Conservation (phyloP, 2,797 vertebrate species). For the Acanthornis magna region DNA sequence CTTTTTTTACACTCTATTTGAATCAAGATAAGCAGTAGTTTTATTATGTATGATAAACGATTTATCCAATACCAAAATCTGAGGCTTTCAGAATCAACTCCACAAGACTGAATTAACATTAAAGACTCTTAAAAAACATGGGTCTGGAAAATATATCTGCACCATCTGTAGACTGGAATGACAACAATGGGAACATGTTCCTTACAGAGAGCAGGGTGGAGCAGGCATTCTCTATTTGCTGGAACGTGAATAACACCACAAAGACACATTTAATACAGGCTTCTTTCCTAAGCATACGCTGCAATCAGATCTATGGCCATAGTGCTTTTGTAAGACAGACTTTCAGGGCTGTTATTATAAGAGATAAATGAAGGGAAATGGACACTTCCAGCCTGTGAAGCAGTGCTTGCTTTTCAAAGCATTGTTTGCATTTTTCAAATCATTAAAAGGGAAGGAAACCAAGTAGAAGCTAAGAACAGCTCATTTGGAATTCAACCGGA, state of each 20-base stretch:
- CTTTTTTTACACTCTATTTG: background rate
- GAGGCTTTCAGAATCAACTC: background rate
- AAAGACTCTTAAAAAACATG: background rate
- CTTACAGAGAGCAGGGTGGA: conserved; percentile 44
- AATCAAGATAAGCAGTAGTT: background rate
- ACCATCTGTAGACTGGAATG: conserved; percentile 58
- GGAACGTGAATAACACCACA: conserved; percentile 48
- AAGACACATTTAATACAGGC: conserved; percentile 34
- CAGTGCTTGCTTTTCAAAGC: conserved; percentile 37
- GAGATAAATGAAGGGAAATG: conserved; percentile 64
- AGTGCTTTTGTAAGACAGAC: conserved; percentile 12
- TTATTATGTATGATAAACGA: background rate
- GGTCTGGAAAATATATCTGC: conserved; percentile 39
- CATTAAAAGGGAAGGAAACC: conserved; percentile 64
- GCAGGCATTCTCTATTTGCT: conserved; percentile 39
- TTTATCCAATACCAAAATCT: background rate
- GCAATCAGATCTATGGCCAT: conserved; percentile 6
- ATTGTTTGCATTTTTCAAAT: conserved; percentile 64
- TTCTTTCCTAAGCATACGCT: background rate
- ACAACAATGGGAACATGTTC: conserved; percentile 58
- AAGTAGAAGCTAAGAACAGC: conserved; percentile 43
- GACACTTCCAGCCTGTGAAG: conserved; percentile 51
- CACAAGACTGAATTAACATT: background rate
- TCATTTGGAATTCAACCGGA: conserved; percentile 59
- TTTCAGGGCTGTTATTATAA: conserved; percentile 49